These are phyloP conservation scores for Phasianus colchicus DNA, from an alignment of 2,113 vertebrate species.

Conservation along the genomic window DNA sequence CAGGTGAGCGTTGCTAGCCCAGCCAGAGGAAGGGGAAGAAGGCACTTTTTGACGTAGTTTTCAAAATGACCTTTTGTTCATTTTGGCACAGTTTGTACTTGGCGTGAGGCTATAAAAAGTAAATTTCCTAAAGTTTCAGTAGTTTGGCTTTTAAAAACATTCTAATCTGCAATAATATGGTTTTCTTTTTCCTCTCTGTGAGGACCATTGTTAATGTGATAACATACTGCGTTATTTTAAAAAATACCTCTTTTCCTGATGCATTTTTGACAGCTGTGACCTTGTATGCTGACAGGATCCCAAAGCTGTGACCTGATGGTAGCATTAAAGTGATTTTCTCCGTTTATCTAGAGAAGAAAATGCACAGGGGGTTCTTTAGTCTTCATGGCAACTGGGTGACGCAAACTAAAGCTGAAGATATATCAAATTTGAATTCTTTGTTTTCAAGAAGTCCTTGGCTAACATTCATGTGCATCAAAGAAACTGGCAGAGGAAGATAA, in stretches of 20 bases:
- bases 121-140: not conserved
- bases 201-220: not conserved
- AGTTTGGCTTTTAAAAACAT: not conserved
- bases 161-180: not conserved
- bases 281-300: conserved; percentile 33
- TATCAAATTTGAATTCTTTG: conserved; percentile 52
- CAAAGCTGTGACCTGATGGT: conserved; percentile 62
- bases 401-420: not conserved
- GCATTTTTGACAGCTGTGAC: conserved; percentile 12
- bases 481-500: conserved; percentile 7
- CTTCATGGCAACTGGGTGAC: not conserved
- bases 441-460: conserved; percentile 14
- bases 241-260: conserved; percentile 58
- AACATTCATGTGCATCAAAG: conserved; percentile 36
- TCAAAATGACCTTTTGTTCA: not conserved
- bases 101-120: not conserved
- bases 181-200: not conserved
- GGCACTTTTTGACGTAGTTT: not conserved
- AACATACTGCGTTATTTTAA: not conserved
- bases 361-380: not conserved
- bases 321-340: conserved; percentile 64
- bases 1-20: not conserved
- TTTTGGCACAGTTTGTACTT: not conserved
- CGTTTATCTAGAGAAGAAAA: conserved; percentile 58
- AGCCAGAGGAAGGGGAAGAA: not conserved